Conservation (phyloP, 2,113 vertebrate species). For the Rhinolophus ferrumequinum region DNA sequence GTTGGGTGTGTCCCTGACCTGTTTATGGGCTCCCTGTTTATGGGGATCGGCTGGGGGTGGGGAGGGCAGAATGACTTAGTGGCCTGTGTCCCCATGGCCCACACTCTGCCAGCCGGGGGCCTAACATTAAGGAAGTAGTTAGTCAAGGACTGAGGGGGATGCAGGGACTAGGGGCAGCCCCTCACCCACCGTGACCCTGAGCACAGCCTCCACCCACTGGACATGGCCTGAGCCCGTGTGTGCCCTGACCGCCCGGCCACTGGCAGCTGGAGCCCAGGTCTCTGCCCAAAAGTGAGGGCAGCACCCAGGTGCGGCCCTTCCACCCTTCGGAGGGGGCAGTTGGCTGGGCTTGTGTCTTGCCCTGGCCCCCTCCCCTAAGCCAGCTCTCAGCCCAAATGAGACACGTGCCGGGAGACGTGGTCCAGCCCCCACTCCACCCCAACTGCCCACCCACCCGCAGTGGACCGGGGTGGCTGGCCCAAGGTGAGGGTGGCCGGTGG, state of each 20-base stretch:
- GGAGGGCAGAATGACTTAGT: neutral
- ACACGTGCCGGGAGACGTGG: conserved; percentile 61
- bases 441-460: conserved; percentile 39
- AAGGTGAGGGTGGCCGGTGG: conserved; percentile 52
- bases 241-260: conserved; percentile 66
- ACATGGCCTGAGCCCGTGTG: conserved; percentile 3
- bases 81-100: neutral
- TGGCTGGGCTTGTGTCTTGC: neutral
- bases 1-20: neutral
- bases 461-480: neutral
- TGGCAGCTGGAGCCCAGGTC: conserved; percentile 57
- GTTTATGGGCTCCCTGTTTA: neutral
- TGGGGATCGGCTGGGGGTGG: neutral
- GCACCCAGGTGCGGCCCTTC: neutral
- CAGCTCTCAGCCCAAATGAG: neutral
- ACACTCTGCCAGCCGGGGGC: neutral
- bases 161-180: neutral
- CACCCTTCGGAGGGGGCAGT: neutral
- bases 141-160: neutral
- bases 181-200: conserved; percentile 68
- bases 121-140: neutral
- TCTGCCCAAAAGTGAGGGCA: conserved; percentile 24
- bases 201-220: conserved; percentile 53
- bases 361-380: neutral
- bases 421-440: neutral